A percentile compares a stretch with the other conserved stretches of the same genome.
Evolutionary conservation across 2,797 vertebrate genomes (phyloP).

Genomic region (Macrochelys suwanniensis): DNA sequence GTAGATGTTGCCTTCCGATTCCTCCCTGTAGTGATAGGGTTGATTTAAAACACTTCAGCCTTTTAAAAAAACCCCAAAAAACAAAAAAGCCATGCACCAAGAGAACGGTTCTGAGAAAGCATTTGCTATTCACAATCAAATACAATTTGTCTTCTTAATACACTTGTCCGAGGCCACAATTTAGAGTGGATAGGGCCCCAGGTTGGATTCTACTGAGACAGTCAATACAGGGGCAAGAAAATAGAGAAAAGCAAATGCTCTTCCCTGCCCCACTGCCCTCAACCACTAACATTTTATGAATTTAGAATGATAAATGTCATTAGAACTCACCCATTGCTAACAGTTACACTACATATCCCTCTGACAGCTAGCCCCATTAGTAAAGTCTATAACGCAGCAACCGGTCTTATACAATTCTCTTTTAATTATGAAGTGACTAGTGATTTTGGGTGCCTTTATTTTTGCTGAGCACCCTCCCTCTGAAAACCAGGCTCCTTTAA

Average conservation of each 20-base stretch:
- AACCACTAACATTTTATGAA: conserved; percentile 53
- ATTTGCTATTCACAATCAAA: conserved; percentile 11
- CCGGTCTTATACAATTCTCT: conserved; percentile 42
- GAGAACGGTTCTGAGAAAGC: neutral
- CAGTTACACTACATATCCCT: conserved; percentile 67
- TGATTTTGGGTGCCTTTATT: conserved; percentile 63
- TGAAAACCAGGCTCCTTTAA: conserved; percentile 3
- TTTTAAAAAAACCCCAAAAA: conserved; percentile 48
- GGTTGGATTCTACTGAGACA: neutral
- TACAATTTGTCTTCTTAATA: neutral
- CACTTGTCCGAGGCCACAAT: neutral
- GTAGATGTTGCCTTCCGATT: neutral
- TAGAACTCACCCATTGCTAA: conserved; percentile 72
- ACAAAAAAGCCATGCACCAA: neutral
- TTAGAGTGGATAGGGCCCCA: neutral
- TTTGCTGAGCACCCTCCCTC: conserved; percentile 53
- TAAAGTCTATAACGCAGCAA: conserved; percentile 65
- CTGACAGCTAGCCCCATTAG: conserved; percentile 67
- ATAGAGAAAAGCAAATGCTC: conserved; percentile 46
- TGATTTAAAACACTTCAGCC: conserved; percentile 41
- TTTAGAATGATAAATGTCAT: conserved; percentile 56
- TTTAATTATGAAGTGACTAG: conserved; percentile 48
- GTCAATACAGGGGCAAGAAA: neutral
- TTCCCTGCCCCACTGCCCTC: conserved; percentile 28
- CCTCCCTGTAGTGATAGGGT: conserved; percentile 62